A percentile compares a stretch with the other conserved stretches of the same genome.
Conservation (phyloP, 2,113 vertebrate species). For the Choloepus hoffmanni region DNA sequence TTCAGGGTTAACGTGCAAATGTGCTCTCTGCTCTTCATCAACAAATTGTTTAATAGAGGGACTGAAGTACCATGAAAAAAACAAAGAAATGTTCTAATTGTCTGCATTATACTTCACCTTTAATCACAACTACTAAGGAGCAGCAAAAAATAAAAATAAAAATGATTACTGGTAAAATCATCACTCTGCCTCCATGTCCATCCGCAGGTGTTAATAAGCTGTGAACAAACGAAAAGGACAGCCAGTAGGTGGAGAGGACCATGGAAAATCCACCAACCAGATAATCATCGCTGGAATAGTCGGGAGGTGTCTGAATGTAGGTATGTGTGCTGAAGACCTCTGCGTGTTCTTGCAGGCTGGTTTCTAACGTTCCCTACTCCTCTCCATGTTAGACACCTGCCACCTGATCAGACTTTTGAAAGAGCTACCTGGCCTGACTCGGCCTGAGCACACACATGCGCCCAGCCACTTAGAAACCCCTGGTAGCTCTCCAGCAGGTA, state of each 20-base stretch:
- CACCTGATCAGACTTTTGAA: not conserved
- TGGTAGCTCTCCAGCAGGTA: not conserved
- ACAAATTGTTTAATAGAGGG: not conserved
- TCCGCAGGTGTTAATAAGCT: conserved; percentile 34
- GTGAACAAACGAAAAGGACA: not conserved
- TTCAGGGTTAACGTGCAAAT: not conserved
- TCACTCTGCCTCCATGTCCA: conserved; percentile 14
- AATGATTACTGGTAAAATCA: not conserved
- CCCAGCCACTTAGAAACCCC: not conserved
- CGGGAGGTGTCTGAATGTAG: conserved; percentile 77
- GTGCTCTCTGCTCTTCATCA: not conserved
- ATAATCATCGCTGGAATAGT: conserved; percentile 33
- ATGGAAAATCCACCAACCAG: conserved; percentile 60
- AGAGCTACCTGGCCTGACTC: not conserved
- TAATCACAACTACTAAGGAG: not conserved
- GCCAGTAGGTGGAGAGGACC: not conserved
- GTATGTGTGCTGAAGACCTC: conserved; percentile 41
- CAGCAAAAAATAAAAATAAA: not conserved
- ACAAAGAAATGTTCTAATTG: not conserved
- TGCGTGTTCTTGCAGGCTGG: fast-evolving
- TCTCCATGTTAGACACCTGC: not conserved
- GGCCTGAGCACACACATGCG: fast-evolving
- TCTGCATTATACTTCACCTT: not conserved
- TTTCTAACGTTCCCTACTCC: not conserved
- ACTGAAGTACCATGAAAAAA: not conserved